Evolutionary conservation across 2,888 invertebrate species (phyloP), one percentile per base, ranked within the genome.

Genomic region (Cepaea hortensis): DNA sequence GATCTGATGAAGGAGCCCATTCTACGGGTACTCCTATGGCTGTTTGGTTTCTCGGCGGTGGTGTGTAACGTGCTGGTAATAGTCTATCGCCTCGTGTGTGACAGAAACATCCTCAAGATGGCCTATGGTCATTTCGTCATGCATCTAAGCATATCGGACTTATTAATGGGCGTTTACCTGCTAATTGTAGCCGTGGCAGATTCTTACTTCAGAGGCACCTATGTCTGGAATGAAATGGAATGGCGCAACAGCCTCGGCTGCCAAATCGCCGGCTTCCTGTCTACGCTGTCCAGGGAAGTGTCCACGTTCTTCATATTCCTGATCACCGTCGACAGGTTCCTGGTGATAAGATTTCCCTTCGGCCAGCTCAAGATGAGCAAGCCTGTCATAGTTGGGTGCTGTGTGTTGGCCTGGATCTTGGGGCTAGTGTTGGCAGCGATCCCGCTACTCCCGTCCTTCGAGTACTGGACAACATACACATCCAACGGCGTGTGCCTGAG

Each of bases 251-350:
- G 91, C n/a, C n/a, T 50, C 1, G 81, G 81, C 15, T 92, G 92
- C 81, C 87, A 87, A 48, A 15, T 90, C 48, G 90, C 91, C 11
- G 92, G 92, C 15, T 85, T 89, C 62, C 70, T 91, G n/a, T 87
- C 91, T 3, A 90, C 90, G 0, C 15, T 91, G 48, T 96, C 96
- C 86, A 96, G 96, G 87, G 96, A 96, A 92, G 95, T 96, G 5
- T 96, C 96, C 0, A 96, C 96, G 0, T 92, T 96, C 88, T 95
- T 96, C 84, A 94, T 96, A 20, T 95, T 95, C 0, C 90, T 96
- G 87, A 96, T 96, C 86, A 96, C 96, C 1, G 95, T 96, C 94
- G 96, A 96, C 92, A 95, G 96, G 15, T 95, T 96, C 90, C 95
- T 96, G 89, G 96, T 96, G 0, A 96, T 96, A 62, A 95, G 96